phyloP scores from a whole-genome alignment of 2,888 invertebrate species.

The Tenthredo livida region DNA sequence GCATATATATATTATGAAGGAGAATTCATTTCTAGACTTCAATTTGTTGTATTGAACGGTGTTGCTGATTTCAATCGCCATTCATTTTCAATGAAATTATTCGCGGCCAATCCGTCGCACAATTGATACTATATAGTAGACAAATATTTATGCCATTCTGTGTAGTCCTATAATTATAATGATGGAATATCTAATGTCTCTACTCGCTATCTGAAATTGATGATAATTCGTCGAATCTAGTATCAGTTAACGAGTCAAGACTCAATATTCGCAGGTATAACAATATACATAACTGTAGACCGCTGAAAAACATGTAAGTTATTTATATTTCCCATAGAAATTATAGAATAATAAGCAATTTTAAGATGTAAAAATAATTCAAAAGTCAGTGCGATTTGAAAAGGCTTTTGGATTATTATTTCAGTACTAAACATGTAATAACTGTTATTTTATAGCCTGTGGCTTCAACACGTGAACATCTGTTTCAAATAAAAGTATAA shows the following conservation, averaged over 20 bases:
- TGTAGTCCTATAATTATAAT: conserved; percentile 20
- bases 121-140: conserved; percentile 1
- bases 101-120: conserved; percentile 1
- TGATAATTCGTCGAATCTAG: background rate
- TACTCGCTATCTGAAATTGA: conserved; percentile 17
- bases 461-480: conserved; percentile 38
- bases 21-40: background rate
- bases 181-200: background rate
- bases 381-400: background rate
- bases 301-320: conserved; percentile 30
- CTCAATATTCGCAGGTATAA: conserved; percentile 4
- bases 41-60: background rate
- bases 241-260: conserved; percentile 32
- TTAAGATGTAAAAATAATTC: conserved; percentile 21
- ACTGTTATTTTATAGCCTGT: conserved; percentile 45
- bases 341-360: conserved; percentile 23
- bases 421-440: background rate
- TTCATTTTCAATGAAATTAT: conserved; percentile 8
- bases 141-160: conserved; percentile 27
- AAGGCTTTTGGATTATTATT: background rate
- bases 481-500: conserved; percentile 33
- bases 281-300: conserved; percentile 1
- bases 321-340: conserved; percentile 47
- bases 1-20: background rate
- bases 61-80: background rate